Conservation (phyloP, 2,113 vertebrate genomes). For the Halichoeres trimaculatus region DNA sequence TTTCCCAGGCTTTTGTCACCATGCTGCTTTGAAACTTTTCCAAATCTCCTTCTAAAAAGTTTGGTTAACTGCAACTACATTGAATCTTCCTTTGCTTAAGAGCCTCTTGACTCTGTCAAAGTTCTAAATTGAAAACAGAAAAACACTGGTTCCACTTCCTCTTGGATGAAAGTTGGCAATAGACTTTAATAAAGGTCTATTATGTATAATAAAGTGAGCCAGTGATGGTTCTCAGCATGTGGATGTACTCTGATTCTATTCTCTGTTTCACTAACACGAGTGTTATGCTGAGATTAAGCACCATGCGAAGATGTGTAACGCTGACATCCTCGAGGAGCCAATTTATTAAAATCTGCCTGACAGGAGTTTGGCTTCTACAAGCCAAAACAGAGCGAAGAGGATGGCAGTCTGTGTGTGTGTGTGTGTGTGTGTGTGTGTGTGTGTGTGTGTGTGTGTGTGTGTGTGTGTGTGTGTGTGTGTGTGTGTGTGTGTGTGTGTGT, state of each 20-base stretch:
- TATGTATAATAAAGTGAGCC: constrained; percentile 6
- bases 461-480: background rate
- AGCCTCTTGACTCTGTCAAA: constrained; percentile 39
- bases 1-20: background rate
- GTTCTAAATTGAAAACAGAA: constrained; percentile 42
- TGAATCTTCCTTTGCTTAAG: constrained; percentile 17
- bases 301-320: constrained; percentile 40
- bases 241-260: constrained; percentile 20
- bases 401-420: background rate
- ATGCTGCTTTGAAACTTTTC: background rate
- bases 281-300: constrained; percentile 37
- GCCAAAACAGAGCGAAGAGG: constrained; percentile 23
- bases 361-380: constrained; percentile 32
- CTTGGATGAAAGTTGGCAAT: constrained; percentile 25
- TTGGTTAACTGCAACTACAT: constrained; percentile 9
- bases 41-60: background rate
- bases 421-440: background rate
- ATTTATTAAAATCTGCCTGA: constrained; percentile 60
- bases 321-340: constrained; percentile 61
- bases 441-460: constrained; percentile 3
- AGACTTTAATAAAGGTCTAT: constrained; percentile 40
- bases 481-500: background rate
- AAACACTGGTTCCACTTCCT: constrained; percentile 10
- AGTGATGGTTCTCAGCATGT: constrained; percentile 2
- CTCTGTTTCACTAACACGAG: constrained; percentile 23